These are phyloP conservation scores for Episyrphus balteatus DNA, from an alignment of 1,140 invertebrate genomes.

Conservation along the genomic window DNA sequence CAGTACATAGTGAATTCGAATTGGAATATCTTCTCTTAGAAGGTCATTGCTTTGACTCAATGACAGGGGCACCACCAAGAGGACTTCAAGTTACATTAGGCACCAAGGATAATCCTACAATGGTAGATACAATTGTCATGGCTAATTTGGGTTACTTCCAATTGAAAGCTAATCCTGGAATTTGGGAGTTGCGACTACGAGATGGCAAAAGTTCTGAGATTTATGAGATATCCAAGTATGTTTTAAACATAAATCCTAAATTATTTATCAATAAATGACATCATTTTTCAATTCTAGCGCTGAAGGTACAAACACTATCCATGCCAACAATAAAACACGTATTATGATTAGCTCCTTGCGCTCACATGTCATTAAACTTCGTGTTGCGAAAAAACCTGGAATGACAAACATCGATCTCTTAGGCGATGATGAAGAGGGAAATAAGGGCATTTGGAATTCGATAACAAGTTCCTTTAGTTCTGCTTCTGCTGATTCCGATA, in stretches of 20 bases:
- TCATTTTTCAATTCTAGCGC: conserved; percentile 14
- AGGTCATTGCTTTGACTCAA: conserved; percentile 93
- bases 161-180: conserved; percentile 93
- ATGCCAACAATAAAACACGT: conserved; percentile 47
- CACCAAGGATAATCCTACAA: conserved; percentile 59
- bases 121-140: conserved; percentile 99
- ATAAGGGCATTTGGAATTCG: conserved; percentile 81
- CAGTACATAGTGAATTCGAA: conserved; percentile 74
- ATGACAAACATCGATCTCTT: conserved; percentile 77
- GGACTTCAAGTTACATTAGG: conserved; percentile 95
- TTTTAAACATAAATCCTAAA: neutral
- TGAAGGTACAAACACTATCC: conserved; percentile 42
- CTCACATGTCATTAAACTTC: conserved; percentile 82
- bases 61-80: conserved; percentile 82
- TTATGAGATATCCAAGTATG: conserved; percentile 69
- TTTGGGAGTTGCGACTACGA: conserved; percentile 77
- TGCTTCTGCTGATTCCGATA: conserved; percentile 56
- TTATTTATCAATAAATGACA: neutral
- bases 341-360: conserved; percentile 80
- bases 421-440: conserved; percentile 60
- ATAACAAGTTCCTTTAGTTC: conserved; percentile 77
- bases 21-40: conserved; percentile 85
- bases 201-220: conserved; percentile 91
- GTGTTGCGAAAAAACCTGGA: conserved; percentile 81
- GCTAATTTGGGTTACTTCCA: conserved; percentile 98